phyloP scores from a whole-genome alignment of 2,797 vertebrate genomes.

The Micromesistius poutassou region DNA sequence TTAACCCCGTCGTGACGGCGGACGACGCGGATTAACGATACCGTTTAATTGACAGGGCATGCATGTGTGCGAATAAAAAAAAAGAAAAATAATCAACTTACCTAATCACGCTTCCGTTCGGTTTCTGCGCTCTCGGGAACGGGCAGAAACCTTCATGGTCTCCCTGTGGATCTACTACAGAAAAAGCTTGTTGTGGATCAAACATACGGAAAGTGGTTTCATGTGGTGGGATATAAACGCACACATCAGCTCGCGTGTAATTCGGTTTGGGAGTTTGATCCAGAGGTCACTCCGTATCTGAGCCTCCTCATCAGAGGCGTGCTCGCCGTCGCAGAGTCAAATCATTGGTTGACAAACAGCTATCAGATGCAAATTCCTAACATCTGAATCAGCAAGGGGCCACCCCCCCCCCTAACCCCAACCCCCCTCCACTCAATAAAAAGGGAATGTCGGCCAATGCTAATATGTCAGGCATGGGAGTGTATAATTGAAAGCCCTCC shows the following conservation, averaged over 20 bases:
- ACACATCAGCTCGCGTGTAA: slow-evolving; percentile 55
- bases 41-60: background rate
- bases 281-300: slow-evolving; percentile 53
- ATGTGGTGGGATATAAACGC: slow-evolving; percentile 62
- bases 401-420: slow-evolving; percentile 30
- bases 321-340: slow-evolving; percentile 71
- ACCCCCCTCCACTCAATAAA: slow-evolving; percentile 25
- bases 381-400: slow-evolving; percentile 84
- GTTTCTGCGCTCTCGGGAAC: slow-evolving; percentile 69
- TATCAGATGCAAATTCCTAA: slow-evolving; percentile 93
- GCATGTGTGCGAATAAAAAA: background rate
- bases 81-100: slow-evolving; percentile 54
- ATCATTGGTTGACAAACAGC: slow-evolving; percentile 89
- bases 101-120: slow-evolving; percentile 72
- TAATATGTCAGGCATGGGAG: slow-evolving; percentile 16
- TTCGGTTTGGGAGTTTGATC: slow-evolving; percentile 63
- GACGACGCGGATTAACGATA: background rate
- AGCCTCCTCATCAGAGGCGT: slow-evolving; percentile 73
- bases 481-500: background rate
- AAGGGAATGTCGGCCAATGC: slow-evolving; percentile 64
- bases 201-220: slow-evolving; percentile 43
- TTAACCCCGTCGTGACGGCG: background rate
- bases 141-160: slow-evolving; percentile 78
- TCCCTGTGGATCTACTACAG: slow-evolving; percentile 45
- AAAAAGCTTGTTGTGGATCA: background rate